phyloP scores from a whole-genome alignment of 1,140 invertebrate genomes.

The Atta colombica region DNA sequence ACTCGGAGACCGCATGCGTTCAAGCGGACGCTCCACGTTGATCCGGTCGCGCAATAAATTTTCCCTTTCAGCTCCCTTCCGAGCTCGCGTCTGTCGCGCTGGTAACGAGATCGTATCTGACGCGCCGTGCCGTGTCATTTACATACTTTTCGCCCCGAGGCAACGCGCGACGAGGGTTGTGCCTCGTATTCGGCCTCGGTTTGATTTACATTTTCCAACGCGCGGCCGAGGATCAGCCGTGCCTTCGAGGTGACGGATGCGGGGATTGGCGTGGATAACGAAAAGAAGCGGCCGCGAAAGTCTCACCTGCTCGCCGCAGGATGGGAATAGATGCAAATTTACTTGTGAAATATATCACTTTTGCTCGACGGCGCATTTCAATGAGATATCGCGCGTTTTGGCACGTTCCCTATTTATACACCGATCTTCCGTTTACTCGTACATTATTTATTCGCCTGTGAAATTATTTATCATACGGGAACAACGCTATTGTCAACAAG shows the following conservation, averaged over 20 bases:
- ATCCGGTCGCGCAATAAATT: conserved; percentile 70
- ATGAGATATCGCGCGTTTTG: not conserved
- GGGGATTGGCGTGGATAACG: conserved; percentile 4
- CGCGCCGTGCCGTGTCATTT: conserved; percentile 81
- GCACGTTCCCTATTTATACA: not conserved
- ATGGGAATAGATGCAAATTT: conserved; percentile 36
- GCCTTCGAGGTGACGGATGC: conserved; percentile 53
- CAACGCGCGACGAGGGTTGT: conserved; percentile 58
- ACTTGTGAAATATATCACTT: conserved; percentile 46
- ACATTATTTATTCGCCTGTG: not conserved
- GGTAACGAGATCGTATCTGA: conserved; percentile 82
- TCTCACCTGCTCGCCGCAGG: conserved; percentile 32
- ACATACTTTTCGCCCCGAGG: conserved; percentile 81
- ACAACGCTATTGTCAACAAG: not conserved
- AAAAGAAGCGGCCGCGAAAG: conserved; percentile 37
- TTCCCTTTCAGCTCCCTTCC: conserved; percentile 35
- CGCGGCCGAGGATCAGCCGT: conserved; percentile 25
- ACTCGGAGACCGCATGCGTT: not conserved
- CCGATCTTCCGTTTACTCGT: not conserved
- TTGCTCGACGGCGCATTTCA: conserved; percentile 19
- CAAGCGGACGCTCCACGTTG: conserved; percentile 11
- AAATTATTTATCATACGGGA: not conserved
- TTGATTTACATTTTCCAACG: conserved; percentile 74
- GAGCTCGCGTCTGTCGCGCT: conserved; percentile 52
- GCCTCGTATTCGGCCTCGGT: conserved; percentile 37